These are phyloP conservation scores for Bedellia somnulentella DNA, from an alignment of 2,888 invertebrate genomes.

Conservation along the genomic window DNA sequence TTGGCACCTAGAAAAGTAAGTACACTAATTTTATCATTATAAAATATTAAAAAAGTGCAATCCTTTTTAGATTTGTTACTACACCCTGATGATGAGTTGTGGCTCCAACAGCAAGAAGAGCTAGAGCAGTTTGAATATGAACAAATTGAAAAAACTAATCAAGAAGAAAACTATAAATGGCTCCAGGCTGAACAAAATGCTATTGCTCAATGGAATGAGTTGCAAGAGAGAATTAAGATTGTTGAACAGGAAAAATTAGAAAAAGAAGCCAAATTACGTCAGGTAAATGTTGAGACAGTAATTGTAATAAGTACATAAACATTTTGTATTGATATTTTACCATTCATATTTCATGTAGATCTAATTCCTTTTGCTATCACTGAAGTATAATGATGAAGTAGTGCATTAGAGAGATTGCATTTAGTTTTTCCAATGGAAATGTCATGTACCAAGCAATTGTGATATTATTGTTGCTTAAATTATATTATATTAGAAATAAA, in stretches of 20 bases:
- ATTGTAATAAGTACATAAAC: constrained; percentile 1
- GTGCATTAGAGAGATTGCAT: too few species aligned
- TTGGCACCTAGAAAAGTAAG: too few species aligned
- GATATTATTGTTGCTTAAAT: too few species aligned
- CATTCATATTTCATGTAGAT: too few species aligned
- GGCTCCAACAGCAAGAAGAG: constrained; percentile 53
- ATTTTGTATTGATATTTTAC: constrained; percentile 5
- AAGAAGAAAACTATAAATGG: constrained; percentile 67
- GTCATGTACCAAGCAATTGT: too few species aligned
- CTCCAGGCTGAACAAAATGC: constrained; percentile 65
- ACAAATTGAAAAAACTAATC: constrained; percentile 56
- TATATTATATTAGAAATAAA: too few species aligned
- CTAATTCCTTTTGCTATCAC: too few species aligned
- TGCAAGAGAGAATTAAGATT: constrained; percentile 59
- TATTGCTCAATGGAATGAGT: constrained; percentile 64
- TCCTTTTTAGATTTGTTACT: too few species aligned
- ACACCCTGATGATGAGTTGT: constrained; percentile 53
- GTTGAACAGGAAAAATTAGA: constrained; percentile 60
- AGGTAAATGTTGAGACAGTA: constrained; percentile 20
- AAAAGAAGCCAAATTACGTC: constrained; percentile 59
- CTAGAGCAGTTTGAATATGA: constrained; percentile 52
- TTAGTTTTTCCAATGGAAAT: too few species aligned
- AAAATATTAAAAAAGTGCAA: too few species aligned
- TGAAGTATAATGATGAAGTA: too few species aligned
- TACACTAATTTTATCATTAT: too few species aligned